Conservation (phyloP, 2,113 vertebrate genomes). For the Tonatia bakeri region DNA sequence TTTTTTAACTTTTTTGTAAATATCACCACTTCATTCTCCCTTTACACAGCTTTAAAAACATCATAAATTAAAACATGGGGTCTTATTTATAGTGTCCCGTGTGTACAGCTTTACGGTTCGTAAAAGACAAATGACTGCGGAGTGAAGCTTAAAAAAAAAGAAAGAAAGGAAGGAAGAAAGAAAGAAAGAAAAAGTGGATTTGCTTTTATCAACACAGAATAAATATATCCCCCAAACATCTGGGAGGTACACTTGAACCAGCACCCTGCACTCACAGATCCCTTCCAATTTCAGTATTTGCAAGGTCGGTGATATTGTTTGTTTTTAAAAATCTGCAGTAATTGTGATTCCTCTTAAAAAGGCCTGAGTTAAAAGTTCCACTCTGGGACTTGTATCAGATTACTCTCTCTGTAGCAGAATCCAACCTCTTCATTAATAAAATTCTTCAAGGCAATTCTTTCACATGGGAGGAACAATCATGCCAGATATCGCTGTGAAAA, state of each 20-base stretch:
- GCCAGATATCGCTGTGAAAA: constrained; percentile 92
- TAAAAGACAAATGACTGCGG: constrained; percentile 85
- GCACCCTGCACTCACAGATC: constrained; percentile 82
- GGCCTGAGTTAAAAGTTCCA: constrained; percentile 97
- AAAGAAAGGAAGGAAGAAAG: not conserved
- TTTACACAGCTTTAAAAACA: constrained; percentile 82
- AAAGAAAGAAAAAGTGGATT: constrained; percentile 77
- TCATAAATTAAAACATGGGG: constrained; percentile 90
- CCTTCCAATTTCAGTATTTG: constrained; percentile 80
- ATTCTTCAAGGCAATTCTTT: constrained; percentile 93
- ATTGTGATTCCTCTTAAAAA: constrained; percentile 93
- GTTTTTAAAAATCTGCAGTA: constrained; percentile 87
- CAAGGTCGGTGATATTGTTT: constrained; percentile 81
- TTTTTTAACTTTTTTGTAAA: constrained; percentile 74
- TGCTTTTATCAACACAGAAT: constrained; percentile 86
- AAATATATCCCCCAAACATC: constrained; percentile 89
- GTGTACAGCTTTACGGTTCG: constrained; percentile 81
- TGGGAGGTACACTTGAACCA: constrained; percentile 84
- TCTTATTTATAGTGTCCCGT: constrained; percentile 83
- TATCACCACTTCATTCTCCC: constrained; percentile 82
- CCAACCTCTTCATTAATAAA: constrained; percentile 86
- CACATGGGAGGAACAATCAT: constrained; percentile 99
- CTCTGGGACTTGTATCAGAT: constrained; percentile 91
- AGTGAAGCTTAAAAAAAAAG: constrained; percentile 81
- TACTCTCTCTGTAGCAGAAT: constrained; percentile 88